These are phyloP conservation scores for Addax nasomaculatus DNA, from an alignment of 2,113 vertebrate species.

Conservation along the genomic window DNA sequence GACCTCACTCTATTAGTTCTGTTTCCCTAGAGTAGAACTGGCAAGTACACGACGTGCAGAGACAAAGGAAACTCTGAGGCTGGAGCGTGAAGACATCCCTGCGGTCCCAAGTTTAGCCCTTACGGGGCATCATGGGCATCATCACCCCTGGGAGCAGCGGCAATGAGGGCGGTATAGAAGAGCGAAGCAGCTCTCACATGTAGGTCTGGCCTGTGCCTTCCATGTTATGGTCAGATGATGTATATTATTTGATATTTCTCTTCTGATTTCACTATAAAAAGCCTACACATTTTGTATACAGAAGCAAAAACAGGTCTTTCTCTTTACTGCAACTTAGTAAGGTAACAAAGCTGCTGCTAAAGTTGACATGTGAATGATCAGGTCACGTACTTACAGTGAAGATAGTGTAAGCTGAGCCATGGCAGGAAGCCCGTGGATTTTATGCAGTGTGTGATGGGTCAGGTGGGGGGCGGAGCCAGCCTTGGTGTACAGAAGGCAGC, in stretches of 20 bases:
- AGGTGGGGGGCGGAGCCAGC: constrained; percentile 91
- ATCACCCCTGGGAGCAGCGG: background rate
- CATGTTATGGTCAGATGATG: background rate
- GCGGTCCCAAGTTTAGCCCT: background rate
- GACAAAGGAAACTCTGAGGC: background rate
- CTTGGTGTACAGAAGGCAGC: constrained; percentile 92
- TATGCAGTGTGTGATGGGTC: constrained; percentile 87
- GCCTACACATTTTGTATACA: background rate
- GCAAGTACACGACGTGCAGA: background rate
- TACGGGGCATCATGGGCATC: background rate
- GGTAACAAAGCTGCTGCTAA: background rate
- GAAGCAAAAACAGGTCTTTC: background rate
- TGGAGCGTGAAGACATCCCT: background rate
- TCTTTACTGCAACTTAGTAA: background rate
- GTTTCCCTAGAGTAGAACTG: background rate
- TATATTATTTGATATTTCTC: background rate
- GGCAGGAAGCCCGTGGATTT: constrained; percentile 82
- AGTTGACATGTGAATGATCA: background rate
- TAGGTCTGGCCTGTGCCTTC: background rate
- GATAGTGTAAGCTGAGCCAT: constrained; percentile 88
- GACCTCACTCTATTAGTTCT: background rate
- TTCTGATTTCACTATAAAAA: constrained; percentile 38
- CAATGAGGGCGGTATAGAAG: background rate
- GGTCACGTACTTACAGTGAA: constrained; percentile 82
- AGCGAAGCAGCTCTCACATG: background rate